phyloP scores from a whole-genome alignment of 2,797 vertebrate genomes.

The Spinus pinus region DNA sequence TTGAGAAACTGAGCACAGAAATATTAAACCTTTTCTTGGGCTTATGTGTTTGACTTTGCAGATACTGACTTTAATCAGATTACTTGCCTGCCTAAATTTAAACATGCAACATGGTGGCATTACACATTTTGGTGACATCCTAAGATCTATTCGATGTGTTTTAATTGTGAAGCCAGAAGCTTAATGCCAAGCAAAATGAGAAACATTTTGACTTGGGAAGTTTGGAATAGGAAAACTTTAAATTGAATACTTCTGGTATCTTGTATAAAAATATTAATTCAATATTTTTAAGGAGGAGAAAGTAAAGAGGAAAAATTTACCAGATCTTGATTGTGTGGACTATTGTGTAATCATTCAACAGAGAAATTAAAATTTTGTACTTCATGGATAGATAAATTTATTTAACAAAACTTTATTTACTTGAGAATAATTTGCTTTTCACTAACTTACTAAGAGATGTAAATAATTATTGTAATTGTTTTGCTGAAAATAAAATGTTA shows the following conservation, averaged over 20 bases:
- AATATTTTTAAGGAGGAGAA: neutral
- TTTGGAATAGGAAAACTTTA: neutral
- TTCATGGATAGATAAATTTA: neutral
- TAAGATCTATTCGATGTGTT: neutral
- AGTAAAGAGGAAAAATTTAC: neutral
- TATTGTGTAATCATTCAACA: neutral
- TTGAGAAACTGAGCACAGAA: neutral
- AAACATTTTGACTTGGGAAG: neutral
- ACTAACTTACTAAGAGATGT: neutral
- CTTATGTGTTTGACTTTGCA: neutral
- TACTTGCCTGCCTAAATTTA: conserved; percentile 13
- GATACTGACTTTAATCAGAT: neutral
- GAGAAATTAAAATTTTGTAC: neutral
- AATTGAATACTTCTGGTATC: neutral
- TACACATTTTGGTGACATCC: neutral
- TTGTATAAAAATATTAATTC: neutral
- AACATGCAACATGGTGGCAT: neutral
- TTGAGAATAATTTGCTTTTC: neutral
- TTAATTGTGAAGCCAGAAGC: neutral
- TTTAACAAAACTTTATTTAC: neutral
- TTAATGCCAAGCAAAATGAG: neutral
- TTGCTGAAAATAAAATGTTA: neutral
- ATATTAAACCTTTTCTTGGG: neutral
- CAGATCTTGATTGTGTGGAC: neutral
- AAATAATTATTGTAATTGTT: neutral